A percentile compares a stretch with the other conserved stretches of the same genome.
These are phyloP conservation scores for pig (Sus scrofa) DNA, from an alignment of 2,113 vertebrate species.

Conservation along the genomic window T2T-Sscrofa CM000819.6:79591001-79591500, in stretches of 20 bases:
- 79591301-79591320: slow-evolving; percentile 47
- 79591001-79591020: neutral
- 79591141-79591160: slow-evolving; percentile 96
- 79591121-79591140: slow-evolving; percentile 99
- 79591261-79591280: slow-evolving; percentile 97
- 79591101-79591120: slow-evolving; percentile 98
- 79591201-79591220: slow-evolving; percentile 95
- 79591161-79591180: slow-evolving; percentile 98
- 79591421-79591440: neutral
- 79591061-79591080: neutral
- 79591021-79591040: neutral
- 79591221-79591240: slow-evolving; percentile 97
- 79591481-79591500: neutral
- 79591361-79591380: neutral
- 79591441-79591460: neutral
- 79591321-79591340: neutral
- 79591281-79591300: slow-evolving; percentile 74
- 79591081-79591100: slow-evolving; percentile 92
- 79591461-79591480: neutral
- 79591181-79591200: slow-evolving; percentile 96
- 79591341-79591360: neutral
- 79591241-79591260: slow-evolving; percentile 96
- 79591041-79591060: neutral
- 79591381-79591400: neutral
- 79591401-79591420: neutral